These are phyloP conservation scores for Pseudochirops cupreus DNA, from an alignment of 2,797 vertebrate genomes.

Conservation along the genomic window DNA sequence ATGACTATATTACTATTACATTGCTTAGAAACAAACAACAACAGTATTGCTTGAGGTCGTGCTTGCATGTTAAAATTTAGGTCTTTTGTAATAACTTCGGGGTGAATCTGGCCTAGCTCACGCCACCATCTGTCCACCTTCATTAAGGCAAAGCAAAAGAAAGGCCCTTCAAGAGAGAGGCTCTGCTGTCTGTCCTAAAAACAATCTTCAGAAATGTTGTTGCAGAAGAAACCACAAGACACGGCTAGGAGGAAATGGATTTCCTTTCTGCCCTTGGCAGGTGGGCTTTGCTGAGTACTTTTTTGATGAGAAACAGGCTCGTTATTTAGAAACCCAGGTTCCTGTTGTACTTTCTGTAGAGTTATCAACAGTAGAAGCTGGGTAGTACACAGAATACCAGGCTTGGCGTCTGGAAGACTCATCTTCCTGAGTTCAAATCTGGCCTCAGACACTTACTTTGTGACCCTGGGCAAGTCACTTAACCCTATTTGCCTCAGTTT, in stretches of 20 bases:
- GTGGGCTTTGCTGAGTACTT: neutral
- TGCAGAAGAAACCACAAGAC: neutral
- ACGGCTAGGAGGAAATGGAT: neutral
- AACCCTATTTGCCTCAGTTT: neutral
- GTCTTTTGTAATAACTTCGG: slow-evolving; percentile 6
- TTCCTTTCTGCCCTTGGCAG: slow-evolving; percentile 8
- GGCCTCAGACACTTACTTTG: neutral
- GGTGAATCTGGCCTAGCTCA: slow-evolving; percentile 24
- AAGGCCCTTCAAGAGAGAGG: slow-evolving; percentile 34
- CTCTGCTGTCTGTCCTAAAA: neutral
- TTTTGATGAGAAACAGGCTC: neutral
- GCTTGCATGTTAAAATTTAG: slow-evolving; percentile 1
- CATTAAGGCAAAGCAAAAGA: slow-evolving; percentile 33
- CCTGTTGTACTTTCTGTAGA: neutral
- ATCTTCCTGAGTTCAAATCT: neutral
- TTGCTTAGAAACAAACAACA: slow-evolving; percentile 23
- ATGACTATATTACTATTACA: neutral
- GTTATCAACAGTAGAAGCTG: neutral
- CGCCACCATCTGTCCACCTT: neutral
- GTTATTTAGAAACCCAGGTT: neutral
- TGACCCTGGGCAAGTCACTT: neutral
- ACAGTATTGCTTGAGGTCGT: neutral
- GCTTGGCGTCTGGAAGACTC: neutral
- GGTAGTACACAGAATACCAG: neutral
- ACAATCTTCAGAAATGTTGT: neutral